Evolutionary conservation across 2,888 invertebrate genomes (phyloP), one percentile per base, ranked within the genome.

Genomic region (Iselma pallidipennis): DNA sequence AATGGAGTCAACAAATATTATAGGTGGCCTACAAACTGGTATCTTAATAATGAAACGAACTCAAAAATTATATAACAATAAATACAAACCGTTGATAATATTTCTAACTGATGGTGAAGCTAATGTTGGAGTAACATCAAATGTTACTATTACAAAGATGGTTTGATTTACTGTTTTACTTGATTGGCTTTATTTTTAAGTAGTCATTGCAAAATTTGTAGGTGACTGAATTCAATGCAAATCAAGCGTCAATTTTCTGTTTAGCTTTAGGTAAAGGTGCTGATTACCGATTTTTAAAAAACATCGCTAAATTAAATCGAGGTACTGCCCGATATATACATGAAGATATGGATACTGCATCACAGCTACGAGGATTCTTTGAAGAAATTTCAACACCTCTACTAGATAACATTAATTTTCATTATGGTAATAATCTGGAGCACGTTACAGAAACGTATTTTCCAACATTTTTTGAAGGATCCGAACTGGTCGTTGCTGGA

Each of bases 261-360:
- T 82, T 91, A 53, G 89, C 88, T 21, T 89, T 91, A 73, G 91
- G 90, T 1, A 83, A 84, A 58, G 86, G 86, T 63, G 88, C 89
- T 0, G 87, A 90, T 76, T 85, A 86, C 69, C 78, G 82, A 23
- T 88, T 91, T 77, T 78, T 91, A 16, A 85, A 87, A 71, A 85
- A 85, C 72, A 74, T 91, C 45, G 85, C 90, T n/a, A n/a, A n/a
- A 0, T 80, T 86, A 7, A 89, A 89, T 78, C 82, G 82, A 7
- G 91, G 89, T 2, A 87, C 88, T 77, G 85, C 87, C 71, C 82
- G 88, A 1, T 86, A 87, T 77, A 89, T 91, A 67, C 89, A 89
- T 78, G 89, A 88, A 74, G 88, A 86, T 29, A 82, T 87, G 0
- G 89, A 89, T 76, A 87, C 89, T 1, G 83, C 85, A 60, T 77